Base-by-base conservation (phyloP, 2,113 vertebrate genomes). In the Scophthalmus maximus region DNA sequence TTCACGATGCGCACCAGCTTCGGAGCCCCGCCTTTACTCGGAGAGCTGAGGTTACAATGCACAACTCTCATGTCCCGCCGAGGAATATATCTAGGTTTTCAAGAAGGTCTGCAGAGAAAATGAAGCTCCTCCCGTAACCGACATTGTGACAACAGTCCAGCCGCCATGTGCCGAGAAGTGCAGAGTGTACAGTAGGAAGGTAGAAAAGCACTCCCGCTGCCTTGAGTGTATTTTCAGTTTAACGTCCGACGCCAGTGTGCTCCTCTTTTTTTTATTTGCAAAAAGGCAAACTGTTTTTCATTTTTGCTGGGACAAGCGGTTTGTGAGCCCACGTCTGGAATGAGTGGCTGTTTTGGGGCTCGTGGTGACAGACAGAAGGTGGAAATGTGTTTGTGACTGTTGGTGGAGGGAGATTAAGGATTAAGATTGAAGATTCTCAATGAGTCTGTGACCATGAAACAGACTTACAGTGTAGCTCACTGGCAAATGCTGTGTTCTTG, bases 301-400 rank as follows among this genome's bases (percentile, higher is more conserved):
- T 68, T 70, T 46, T 51, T 81, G 40, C 60, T 59, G 40, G 52
- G 36, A 57, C 17, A 11, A 65, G 57, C 70, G 72, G 52, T 83
- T 67, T 71, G 57, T 53, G 36, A 74, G 64, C 52, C 32, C 60
- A 50, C 1, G 17, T 34, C 5, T 23, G 14, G 74, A 59, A 70
- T 58, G 52, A 72, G 58, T 52, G 47, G 5, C 59, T 34, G 56
- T 63, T 77, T 76, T 40, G n/a, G 38, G 34, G 55, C 53, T 68
- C 23, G 23, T 44, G 27, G 29, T 64, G 46, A 69, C 58, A 78
- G 50, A 87, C 8, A 61, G 26, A 15, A 44, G 50, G 66, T 64
- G 34, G 26, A 63, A 71, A 76, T 68, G 32, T 74, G 65, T 78
- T 44, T 30, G 57, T 64, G 47, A 68, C 20, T 66, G 62, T 87